Evolutionary conservation across 2,113 vertebrate genomes (phyloP), one percentile per base, ranked within the genome.

Genomic region (Saimiri boliviensis): DNA sequence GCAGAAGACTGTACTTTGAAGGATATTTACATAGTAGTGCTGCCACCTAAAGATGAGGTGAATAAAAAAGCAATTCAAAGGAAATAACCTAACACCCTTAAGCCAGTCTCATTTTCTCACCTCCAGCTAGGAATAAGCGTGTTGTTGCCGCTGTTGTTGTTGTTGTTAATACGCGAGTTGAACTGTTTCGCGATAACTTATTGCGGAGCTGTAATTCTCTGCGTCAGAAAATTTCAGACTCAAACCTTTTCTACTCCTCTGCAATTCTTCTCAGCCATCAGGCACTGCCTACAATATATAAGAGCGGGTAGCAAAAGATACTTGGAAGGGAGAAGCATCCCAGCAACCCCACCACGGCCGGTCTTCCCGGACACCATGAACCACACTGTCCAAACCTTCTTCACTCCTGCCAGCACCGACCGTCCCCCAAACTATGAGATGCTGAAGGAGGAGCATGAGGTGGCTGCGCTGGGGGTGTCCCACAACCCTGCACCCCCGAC

Each of bases 11-110:
- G 71, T 80, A 96, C 66, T 94, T 93, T 79, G 73, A 92, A 90
- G 85, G 73, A 58, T 86, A 97, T 93, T 96, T 93, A 97, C 95
- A 97, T 92, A 96, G 95, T 92, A 92, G 93, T 98, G 96, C 97
- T 98, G 98, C 96, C 97, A 96, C 95, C 97, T 97, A 97, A 97
- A 95, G 97, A 97, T 98, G 95, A 98, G 95, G 92, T 89, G 92
- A 95, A 93, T 97, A 95, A 96, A 96, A 71, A 96, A 82, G 60
- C 73, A 95, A 81, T 83, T 96, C 85, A 92, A 95, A 97, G 73
- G 87, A 95, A 97, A 92, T 90, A 71, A 83, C 68, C 94, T 66
- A 92, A 66, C 56, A 81, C 45, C 86, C 83, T 73, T 84, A 93
- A 97, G 10, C 35, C 58, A 86, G 47, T 37, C 20, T 86, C 77